Base-by-base conservation (phyloP, 2,888 invertebrate species). In the Ctenicera cuprea region DNA sequence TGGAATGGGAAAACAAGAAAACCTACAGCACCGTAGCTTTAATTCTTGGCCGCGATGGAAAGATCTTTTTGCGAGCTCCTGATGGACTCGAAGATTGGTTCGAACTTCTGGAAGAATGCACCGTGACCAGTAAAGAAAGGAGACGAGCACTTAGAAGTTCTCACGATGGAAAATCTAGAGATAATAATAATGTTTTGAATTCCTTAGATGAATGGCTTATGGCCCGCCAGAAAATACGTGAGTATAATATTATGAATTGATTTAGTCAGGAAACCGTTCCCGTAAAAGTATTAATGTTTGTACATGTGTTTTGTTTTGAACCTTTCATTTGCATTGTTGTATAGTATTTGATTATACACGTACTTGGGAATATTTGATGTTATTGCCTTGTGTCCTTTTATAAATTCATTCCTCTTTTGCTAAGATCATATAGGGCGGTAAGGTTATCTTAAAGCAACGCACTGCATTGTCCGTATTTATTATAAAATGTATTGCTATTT, bases 21-120 rank as follows among this genome's bases (percentile, higher is more conserved):
- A 91, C 90, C 65, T 92, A 91, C 82, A 91, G 90, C 82, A 89
- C 90, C 77, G 90, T 92, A 70, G 88, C 89, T 50, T 84, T 91
- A 78, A 87, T 89, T 26, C 85, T 89, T 73, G 89, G 89, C 77
- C 87, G 89, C 73, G 86, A 86, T 74, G 86, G 86, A 30, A 85
- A 88, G 76, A 88, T 89, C 65, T 87, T 88, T 71, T 84, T 90
- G 38, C 82, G 89, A 76, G 86, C 89, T 37, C 84, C 87, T 62
- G 90, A 90, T 75, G 91, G 90, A 61, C 86, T 91, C 50, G 91
- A 92, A 84, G 91, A 91, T 83, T 92, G 92, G 91, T 91, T 91
- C 83, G 91, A 92, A 83, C 85, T 91, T 75, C 85, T 92, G 61
- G 91, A 91, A 88, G 92, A 92, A 85, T 92, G 92, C 82, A 91